phyloP scores from a whole-genome alignment of 2,888 invertebrate genomes.

The Orchesella flavescens region DNA sequence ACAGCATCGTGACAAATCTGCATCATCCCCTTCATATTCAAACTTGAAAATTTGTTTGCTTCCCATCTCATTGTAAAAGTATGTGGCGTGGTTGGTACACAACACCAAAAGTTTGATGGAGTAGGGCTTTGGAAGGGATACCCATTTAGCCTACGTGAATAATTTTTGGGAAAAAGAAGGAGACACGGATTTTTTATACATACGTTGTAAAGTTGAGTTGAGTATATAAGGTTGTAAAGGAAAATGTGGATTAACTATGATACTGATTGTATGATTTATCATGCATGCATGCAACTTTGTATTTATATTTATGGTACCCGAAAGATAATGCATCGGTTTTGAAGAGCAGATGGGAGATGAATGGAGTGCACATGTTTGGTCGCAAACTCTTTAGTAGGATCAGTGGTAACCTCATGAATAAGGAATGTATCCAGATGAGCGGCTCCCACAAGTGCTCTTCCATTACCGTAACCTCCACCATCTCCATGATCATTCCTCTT shows the following conservation, averaged over 20 bases:
- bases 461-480: not conserved
- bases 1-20: constrained; percentile 34
- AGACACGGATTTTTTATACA: too few species aligned
- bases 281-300: constrained; percentile 4
- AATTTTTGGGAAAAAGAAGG: not conserved
- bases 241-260: not conserved
- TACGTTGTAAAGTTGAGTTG: too few species aligned
- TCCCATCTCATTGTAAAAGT: constrained; percentile 65
- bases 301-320: constrained; percentile 23
- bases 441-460: constrained; percentile 29
- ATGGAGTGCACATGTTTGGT: constrained; percentile 52
- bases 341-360: constrained; percentile 50
- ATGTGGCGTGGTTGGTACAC: constrained; percentile 58
- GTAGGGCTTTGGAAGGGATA: constrained; percentile 25
- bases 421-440: constrained; percentile 55
- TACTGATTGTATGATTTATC: not conserved
- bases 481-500: constrained; percentile 9
- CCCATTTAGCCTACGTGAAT: constrained; percentile 57
- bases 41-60: constrained; percentile 62
- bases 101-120: constrained; percentile 41
- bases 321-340: constrained; percentile 49
- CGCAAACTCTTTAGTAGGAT: constrained; percentile 34
- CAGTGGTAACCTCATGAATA: constrained; percentile 53
- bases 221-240: too few species aligned
- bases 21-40: constrained; percentile 45